Evolutionary conservation across 1,140 invertebrate species (phyloP), one percentile per base, ranked within the genome.

Genomic region (Trachelipus rathkii): DNA sequence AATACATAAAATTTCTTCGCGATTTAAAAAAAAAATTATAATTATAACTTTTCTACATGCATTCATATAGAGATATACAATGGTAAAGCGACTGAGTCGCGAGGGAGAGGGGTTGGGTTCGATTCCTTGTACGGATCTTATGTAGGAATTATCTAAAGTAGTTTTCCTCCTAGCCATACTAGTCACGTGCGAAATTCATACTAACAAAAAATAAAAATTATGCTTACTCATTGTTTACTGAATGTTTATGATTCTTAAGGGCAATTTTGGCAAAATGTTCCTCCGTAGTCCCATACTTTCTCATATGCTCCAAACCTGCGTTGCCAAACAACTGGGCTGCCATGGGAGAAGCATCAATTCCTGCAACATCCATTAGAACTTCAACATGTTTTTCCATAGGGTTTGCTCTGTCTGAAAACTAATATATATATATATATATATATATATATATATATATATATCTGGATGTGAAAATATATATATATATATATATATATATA

Each of bases 241-340:
- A 98, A 87, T 99, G 96, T 81, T 95, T 91, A 85, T 99, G 96
- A 86, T 99, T 99, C 84, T 99, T 99, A 79, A 92, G 92, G 0
- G 96, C 97, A 83, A 99, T 96, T 87, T 98, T 99, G 0, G 95
- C 97, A 85, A 99, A 92, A 84, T 98, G 96, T 72, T 95, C 90
- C 23, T 91, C 89, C 80, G 90, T 96, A 0, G 95, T 96, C 33
- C 95, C 96, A 86, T 97, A 97, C 85, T 96, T 97, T 83, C 95
- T 90, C 95, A 99, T 98, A 83, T 99, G 96, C 83, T 99, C 97
- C 71, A 91, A 86, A 10, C 93, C 97, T 79, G 97, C 97, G 86
- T 97, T 97, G 11, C 95, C 96, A 88, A 99, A 99, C 85, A 98
- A 88, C 85, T 99, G 97, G 8, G 95, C 91, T n/a, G 94, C 91